Evolutionary conservation across 2,888 invertebrate genomes (phyloP).

Genomic region (Drosophila lutescens): DNA sequence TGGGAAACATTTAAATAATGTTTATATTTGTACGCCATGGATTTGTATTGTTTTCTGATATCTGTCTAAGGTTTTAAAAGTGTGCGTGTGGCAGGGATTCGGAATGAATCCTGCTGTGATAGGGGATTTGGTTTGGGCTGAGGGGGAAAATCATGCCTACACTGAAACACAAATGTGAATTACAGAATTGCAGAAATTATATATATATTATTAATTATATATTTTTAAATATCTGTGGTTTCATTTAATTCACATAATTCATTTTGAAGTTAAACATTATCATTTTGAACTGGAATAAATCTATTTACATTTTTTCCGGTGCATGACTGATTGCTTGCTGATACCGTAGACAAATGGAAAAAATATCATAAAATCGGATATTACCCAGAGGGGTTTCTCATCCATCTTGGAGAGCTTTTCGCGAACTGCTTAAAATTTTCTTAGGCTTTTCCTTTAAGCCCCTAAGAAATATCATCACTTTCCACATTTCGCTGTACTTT

Average conservation of each 20-base stretch:
- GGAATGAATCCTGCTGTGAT: slow-evolving; percentile 39
- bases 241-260: neutral
- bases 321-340: slow-evolving; percentile 2
- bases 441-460: slow-evolving; percentile 14
- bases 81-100: slow-evolving; percentile 40
- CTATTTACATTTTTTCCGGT: neutral
- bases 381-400: slow-evolving; percentile 21
- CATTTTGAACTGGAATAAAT: no score
- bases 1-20: slow-evolving; percentile 70
- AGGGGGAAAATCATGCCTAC: slow-evolving; percentile 1
- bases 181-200: no score
- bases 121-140: slow-evolving; percentile 31
- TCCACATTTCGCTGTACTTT: slow-evolving; percentile 3
- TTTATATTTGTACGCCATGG: slow-evolving; percentile 55
- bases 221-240: no score
- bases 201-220: no score
- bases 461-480: slow-evolving; percentile 18
- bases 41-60: slow-evolving; percentile 59
- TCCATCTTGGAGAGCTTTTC: slow-evolving; percentile 31
- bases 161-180: neutral
- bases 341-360: slow-evolving; percentile 1
- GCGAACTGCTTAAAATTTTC: slow-evolving; percentile 24
- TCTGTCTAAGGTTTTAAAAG: slow-evolving; percentile 42
- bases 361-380: slow-evolving; percentile 4
- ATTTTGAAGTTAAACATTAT: neutral